Evolutionary conservation across 2,888 invertebrate species (phyloP), one percentile per base, ranked within the genome.

Genomic region (Patella ulyssiponensis): DNA sequence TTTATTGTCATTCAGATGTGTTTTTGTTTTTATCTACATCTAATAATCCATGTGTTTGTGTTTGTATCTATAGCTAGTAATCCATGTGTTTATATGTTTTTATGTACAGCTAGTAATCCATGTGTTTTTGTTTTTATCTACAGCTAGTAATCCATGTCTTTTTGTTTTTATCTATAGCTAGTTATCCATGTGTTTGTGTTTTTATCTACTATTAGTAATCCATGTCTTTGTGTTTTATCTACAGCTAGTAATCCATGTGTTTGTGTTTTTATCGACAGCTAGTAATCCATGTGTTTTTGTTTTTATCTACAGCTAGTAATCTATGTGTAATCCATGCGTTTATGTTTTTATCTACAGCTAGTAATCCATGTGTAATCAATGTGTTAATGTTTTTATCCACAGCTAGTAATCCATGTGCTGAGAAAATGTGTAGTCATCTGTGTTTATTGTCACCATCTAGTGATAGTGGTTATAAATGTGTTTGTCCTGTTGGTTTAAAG

Each of bases 361-460:
- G 33, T 33, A 51, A 11, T 23, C 27, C 52, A 71, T 75, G 64
- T n/a, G 56, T 52, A n/a, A n/a, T n/a, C n/a, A n/a, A n/a, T n/a
- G n/a, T n/a, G n/a, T 33, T 72, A 12, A 70, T 44, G 7, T 44
- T 44, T 44, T 9, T 44, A 44, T 44, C n/a, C 3, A 44, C 44
- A 92, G 91, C 88, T 17, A 73, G 95, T 82, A 94, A 93, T 85
- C 97, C 98, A 0, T 99, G 99, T 91, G 93, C 91, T 17, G 93
- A 93, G 64, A 93, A 94, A 0, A 93, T 93, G 0, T 99, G 99
- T 89, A 95, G 95, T 85, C 98, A 99, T 89, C 93, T 99, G 4
- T 99, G 99, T 90, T 93, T 99, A 44, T 93, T 99, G 0, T 97
- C 97, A 74, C 97, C 97, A 0, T 94, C 94, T 75, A 91, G 93